phyloP scores from a whole-genome alignment of 1,140 invertebrate species.

The Drosophila simulans region DNA sequence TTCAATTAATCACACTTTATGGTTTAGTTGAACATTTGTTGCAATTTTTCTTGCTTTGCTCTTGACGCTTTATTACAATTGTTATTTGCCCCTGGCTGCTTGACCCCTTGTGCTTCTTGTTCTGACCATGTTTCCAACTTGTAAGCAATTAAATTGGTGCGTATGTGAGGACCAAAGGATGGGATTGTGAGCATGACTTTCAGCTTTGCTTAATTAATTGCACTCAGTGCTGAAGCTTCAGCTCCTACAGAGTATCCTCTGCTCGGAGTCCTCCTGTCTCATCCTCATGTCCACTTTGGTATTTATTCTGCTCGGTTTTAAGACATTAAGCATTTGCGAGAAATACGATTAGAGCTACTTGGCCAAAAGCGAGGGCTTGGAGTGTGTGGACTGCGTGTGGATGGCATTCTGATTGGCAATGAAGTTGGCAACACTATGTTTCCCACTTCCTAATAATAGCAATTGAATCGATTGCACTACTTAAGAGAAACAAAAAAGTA shows the following conservation, averaged over 20 bases:
- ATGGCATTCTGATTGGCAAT: constrained; percentile 16
- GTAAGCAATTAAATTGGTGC: constrained; percentile 78
- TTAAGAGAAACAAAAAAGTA: neutral
- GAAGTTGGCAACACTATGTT: constrained; percentile 10
- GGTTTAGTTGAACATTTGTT: constrained; percentile 82
- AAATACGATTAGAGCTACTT: constrained; percentile 39
- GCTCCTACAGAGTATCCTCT: constrained; percentile 9
- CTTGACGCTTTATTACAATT: constrained; percentile 81
- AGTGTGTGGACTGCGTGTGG: neutral
- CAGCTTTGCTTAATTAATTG: constrained; percentile 82
- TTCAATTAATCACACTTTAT: constrained; percentile 83
- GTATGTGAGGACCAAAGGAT: constrained; percentile 22
- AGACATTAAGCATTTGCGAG: constrained; percentile 54
- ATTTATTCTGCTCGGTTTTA: constrained; percentile 50
- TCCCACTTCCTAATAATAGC: neutral
- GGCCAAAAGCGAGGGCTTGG: neutral
- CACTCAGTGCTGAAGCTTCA: constrained; percentile 70
- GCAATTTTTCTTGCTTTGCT: constrained; percentile 81
- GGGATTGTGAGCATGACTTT: constrained; percentile 69
- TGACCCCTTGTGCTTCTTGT: constrained; percentile 29
- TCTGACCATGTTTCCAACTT: constrained; percentile 74
- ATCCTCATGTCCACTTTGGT: constrained; percentile 19
- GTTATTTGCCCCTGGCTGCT: constrained; percentile 46
- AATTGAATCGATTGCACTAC: neutral
- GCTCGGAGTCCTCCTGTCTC: constrained; percentile 14